Evolutionary conservation across 2,113 vertebrate genomes (phyloP), one percentile per base, ranked within the genome.

Genomic region (Pterocles burchelli): DNA sequence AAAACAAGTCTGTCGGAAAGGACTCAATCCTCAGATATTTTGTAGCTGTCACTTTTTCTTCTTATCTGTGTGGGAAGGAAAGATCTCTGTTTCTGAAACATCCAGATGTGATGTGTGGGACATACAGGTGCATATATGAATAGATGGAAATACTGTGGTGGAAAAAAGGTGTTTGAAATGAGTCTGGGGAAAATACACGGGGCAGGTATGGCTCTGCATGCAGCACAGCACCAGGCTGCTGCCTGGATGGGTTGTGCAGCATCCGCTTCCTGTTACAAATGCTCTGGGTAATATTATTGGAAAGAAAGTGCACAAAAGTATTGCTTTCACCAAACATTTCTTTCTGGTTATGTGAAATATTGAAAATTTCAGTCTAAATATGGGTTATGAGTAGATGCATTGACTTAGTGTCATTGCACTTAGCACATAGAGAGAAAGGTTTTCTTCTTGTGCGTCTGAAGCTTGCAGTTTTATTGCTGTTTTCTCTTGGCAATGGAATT

Each of bases 41-140:
- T 45, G 34, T 28, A 61, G 28, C 26, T 81, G 59, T 48, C 33
- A 13, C 31, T 83, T 86, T 77, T 14, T 34, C 14, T 65, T 51
- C 17, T 80, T 24, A 16, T 79, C 24, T 14, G 1, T 7, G 29
- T 5, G 33, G 20, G 12, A 58, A 82, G 26, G 46, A 14, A 43
- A 33, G 9, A 7, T 4, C 2, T 17, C 11, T 79, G 1, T 72
- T 67, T 36, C 48, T 74, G 61, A 63, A 31, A 49, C 7, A 46
- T 3, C 43, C 76, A n/a, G 4, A 63, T 3, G 61, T 45, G 52
- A 41, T 0, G 1, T 45, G 59, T 31, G 63, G 36, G 51, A 17
- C 13, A 4, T 17, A 5, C 4, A 25, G 36, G 31, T 49, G 24
- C 3, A 1, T 7, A 3, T 0, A 24, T 8, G 54, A 83, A 55